A percentile compares a stretch with the other conserved stretches of the same genome.
Conservation (phyloP, 2,113 vertebrate species). For the Pica pica region DNA sequence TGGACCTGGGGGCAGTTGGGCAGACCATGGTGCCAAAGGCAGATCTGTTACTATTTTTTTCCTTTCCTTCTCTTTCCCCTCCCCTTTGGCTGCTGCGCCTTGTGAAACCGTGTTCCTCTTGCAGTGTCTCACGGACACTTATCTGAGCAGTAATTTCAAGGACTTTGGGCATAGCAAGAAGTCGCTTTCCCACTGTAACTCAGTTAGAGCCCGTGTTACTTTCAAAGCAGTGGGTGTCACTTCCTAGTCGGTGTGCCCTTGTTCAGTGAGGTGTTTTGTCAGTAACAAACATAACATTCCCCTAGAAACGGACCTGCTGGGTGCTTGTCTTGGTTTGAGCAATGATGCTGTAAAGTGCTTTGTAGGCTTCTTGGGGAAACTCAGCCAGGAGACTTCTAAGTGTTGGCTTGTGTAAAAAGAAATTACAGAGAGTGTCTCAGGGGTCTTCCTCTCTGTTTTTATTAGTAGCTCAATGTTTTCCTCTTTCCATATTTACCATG, state of each 20-base stretch:
- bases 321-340: background rate
- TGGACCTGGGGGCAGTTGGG: background rate
- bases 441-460: background rate
- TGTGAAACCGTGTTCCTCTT: background rate
- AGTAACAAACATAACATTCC: background rate
- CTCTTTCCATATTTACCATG: background rate
- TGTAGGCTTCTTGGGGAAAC: background rate
- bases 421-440: background rate
- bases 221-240: background rate
- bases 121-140: background rate
- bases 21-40: accelerated
- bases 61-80: background rate
- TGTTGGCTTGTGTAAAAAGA: background rate
- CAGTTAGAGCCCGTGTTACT: background rate
- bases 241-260: background rate
- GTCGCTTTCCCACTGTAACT: background rate
- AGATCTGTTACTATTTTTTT: background rate
- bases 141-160: background rate
- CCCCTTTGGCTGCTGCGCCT: background rate
- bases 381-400: background rate
- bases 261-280: background rate
- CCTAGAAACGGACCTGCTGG: background rate
- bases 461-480: background rate
- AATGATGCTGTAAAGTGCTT: background rate
- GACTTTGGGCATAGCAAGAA: background rate